Conservation (phyloP, 2,888 invertebrate genomes). For the Nomada hirtipes region DNA sequence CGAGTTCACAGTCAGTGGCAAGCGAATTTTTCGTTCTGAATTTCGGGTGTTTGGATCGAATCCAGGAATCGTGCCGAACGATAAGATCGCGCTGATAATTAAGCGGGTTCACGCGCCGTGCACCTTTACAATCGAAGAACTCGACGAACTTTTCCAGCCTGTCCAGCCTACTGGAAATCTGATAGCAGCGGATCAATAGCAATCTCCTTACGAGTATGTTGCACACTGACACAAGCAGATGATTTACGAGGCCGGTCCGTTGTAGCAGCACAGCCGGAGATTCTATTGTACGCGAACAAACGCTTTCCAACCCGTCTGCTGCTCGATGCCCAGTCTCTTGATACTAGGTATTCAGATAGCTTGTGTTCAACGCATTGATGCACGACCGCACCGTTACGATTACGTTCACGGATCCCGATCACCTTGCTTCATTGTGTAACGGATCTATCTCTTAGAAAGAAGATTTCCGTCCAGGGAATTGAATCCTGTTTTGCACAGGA, state of each 20-base stretch:
- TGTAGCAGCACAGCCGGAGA: conserved; percentile 52
- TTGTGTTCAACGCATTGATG: conserved; percentile 45
- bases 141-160: background rate
- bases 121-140: conserved; percentile 13
- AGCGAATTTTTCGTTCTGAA: background rate
- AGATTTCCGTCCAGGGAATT: conserved; percentile 10
- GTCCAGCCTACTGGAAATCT: conserved; percentile 31
- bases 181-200: conserved; percentile 56
- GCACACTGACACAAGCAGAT: conserved; percentile 58
- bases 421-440: conserved; percentile 46
- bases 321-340: conserved; percentile 51
- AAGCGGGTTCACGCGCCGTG: background rate
- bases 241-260: conserved; percentile 58
- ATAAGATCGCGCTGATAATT: conserved; percentile 21
- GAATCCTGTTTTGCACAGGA: background rate
- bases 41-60: background rate
- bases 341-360: conserved; percentile 52
- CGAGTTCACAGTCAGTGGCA: background rate
- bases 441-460: conserved; percentile 20
- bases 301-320: conserved; percentile 56
- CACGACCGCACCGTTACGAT: conserved; percentile 44
- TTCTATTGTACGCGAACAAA: conserved; percentile 60
- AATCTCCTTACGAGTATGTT: conserved; percentile 60
- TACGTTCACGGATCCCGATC: conserved; percentile 49
- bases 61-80: background rate